Evolutionary conservation across 1,140 invertebrate genomes (phyloP).

Genomic region (Branchinecta lindahli): DNA sequence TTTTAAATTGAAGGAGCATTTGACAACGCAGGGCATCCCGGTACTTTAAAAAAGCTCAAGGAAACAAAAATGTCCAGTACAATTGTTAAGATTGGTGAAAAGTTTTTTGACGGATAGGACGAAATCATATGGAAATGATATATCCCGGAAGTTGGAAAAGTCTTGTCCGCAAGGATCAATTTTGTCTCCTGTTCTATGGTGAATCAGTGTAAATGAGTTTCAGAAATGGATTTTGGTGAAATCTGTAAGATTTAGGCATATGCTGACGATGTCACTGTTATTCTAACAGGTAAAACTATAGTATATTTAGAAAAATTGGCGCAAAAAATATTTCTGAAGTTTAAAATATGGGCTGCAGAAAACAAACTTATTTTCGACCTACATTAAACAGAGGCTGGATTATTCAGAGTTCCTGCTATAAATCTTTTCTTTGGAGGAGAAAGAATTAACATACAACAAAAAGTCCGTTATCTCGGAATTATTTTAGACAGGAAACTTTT

Average conservation of each 20-base stretch:
- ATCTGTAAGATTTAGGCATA: background rate
- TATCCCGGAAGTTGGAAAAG: background rate
- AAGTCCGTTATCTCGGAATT: slow-evolving; percentile 1
- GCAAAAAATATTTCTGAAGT: background rate
- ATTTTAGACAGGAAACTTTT: slow-evolving; percentile 6
- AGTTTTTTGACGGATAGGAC: background rate
- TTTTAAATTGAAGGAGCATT: background rate
- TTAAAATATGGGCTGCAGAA: background rate
- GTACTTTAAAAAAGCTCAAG: background rate
- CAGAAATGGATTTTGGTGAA: background rate
- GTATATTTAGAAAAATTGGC: background rate
- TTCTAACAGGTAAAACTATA: background rate
- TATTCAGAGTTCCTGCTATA: background rate
- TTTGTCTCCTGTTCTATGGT: background rate
- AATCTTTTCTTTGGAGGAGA: background rate
- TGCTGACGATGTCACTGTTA: no score
- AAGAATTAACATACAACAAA: background rate
- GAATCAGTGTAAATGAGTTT: slow-evolving; percentile 1
- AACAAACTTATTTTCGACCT: background rate
- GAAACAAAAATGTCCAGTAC: background rate
- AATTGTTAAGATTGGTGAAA: background rate
- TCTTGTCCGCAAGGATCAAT: background rate
- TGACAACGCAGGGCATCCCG: background rate
- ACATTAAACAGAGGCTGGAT: background rate
- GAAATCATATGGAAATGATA: background rate